phyloP scores from a whole-genome alignment of 2,797 vertebrate genomes.

The Anguilla anguilla region DNA sequence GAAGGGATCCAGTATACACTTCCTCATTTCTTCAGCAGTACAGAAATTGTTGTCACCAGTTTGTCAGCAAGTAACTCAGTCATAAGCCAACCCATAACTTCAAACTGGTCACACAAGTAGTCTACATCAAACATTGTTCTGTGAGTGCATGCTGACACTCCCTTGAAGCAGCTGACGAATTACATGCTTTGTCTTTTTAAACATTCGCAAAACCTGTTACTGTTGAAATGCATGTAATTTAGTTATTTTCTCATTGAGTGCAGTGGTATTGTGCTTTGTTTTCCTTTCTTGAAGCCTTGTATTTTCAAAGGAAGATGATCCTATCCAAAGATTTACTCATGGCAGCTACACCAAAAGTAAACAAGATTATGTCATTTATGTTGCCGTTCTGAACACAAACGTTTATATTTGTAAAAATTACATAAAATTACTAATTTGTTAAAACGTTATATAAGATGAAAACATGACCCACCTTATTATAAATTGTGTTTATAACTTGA shows the following conservation, averaged over 20 bases:
- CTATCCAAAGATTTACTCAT: background rate
- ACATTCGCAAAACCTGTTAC: background rate
- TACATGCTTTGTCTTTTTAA: background rate
- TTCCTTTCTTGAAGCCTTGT: background rate
- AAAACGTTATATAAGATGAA: background rate
- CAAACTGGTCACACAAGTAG: constrained; percentile 8
- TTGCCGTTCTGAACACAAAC: background rate
- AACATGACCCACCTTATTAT: background rate
- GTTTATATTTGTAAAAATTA: background rate
- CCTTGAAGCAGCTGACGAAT: background rate
- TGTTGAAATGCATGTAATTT: background rate
- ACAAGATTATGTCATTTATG: background rate
- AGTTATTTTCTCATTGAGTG: background rate
- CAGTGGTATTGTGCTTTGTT: background rate
- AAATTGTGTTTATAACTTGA: background rate
- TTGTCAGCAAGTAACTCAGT: background rate
- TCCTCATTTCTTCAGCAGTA: background rate
- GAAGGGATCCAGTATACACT: background rate
- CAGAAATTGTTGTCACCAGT: background rate
- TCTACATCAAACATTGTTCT: background rate
- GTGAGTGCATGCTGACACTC: background rate
- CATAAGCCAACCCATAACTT: background rate
- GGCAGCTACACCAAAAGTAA: background rate
- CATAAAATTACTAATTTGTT: background rate
- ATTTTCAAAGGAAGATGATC: background rate